Base-by-base conservation (phyloP, 1,140 invertebrate species). In the Drosophila malerkotliana region DNA sequence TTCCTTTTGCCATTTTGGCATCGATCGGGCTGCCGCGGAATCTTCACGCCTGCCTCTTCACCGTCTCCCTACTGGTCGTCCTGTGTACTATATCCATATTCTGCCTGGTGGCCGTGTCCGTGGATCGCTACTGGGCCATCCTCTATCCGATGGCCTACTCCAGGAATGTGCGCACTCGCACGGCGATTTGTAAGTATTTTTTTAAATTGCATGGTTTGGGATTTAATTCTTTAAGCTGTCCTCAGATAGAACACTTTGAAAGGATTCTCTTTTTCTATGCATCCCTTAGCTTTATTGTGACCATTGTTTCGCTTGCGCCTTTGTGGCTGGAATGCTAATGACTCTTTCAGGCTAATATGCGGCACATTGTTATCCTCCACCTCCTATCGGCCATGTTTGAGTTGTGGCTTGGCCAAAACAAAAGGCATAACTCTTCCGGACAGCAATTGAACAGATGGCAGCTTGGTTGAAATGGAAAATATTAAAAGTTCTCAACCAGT, bases 101-200 rank as follows among this genome's bases (percentile, higher is more conserved):
- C 85, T 97, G 96, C 90, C 92, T 98, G 77, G 96, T 98, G 1
- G 97, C 97, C 2, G 97, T 98, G 3, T 97, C 96, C 15, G 94
- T 98, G 58, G 97, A 98, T 93, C 94, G 97, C 41, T 98, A 98
- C 91, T 98, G 97, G 97, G 97, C 97, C 10, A 98, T 98, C 66
- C 93, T 98, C 0, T 94, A 97, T 92, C 97, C 97, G 0, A 96
- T 98, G 95, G 95, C 95, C 62, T 98, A 98, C 91, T 97, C 97
- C 0, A 94, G 96, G 63, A 97, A 96, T 88, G 97, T 98, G 58
- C 94, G 96, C 21, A 96, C 96, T 3, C 96, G 95, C 92, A 97
- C 96, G 51, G 96, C 96, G 59, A 95, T 97, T 78, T 94, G 96
- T 97, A 92, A 96, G 95, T 94, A 24, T 1, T 15, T 10, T n/a